A percentile compares a stretch with the other conserved stretches of the same genome.
These are phyloP conservation scores for Blennius ocellaris DNA, from an alignment of 2,113 vertebrate species.

Conservation along the genomic window DNA sequence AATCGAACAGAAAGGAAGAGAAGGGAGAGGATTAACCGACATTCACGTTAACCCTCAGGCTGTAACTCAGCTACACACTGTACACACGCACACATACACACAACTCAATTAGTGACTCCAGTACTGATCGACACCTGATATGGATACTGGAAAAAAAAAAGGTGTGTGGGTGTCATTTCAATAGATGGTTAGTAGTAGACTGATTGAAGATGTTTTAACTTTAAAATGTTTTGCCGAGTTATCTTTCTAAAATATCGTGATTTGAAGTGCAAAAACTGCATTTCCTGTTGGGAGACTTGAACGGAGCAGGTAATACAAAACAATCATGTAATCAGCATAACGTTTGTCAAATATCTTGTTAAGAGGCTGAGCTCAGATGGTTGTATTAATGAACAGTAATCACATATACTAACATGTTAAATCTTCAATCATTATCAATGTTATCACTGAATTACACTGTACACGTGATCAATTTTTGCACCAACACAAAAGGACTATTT, in stretches of 20 bases:
- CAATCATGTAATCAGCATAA: too few species aligned
- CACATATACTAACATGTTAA: not conserved
- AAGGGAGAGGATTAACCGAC: slow-evolving; percentile 69
- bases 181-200: too few species aligned
- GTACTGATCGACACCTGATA: too few species aligned
- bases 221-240: too few species aligned
- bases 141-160: too few species aligned
- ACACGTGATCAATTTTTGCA: not conserved
- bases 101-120: too few species aligned
- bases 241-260: not conserved
- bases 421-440: not conserved
- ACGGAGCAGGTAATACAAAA: not conserved
- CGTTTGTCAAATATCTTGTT: not conserved
- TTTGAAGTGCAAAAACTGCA: not conserved
- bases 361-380: not conserved
- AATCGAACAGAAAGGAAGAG: slow-evolving; percentile 85
- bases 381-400: not conserved
- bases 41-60: slow-evolving; percentile 47
- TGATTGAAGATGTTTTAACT: too few species aligned
- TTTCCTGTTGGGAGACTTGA: not conserved
- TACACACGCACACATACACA: too few species aligned
- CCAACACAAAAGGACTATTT: too few species aligned
- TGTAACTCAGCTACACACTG: not conserved
- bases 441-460: not conserved
- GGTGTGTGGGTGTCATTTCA: too few species aligned